A percentile compares a stretch with the other conserved stretches of the same genome.
These are phyloP conservation scores for Pelosia muscerda DNA, from an alignment of 2,888 invertebrate species.

Conservation along the genomic window DNA sequence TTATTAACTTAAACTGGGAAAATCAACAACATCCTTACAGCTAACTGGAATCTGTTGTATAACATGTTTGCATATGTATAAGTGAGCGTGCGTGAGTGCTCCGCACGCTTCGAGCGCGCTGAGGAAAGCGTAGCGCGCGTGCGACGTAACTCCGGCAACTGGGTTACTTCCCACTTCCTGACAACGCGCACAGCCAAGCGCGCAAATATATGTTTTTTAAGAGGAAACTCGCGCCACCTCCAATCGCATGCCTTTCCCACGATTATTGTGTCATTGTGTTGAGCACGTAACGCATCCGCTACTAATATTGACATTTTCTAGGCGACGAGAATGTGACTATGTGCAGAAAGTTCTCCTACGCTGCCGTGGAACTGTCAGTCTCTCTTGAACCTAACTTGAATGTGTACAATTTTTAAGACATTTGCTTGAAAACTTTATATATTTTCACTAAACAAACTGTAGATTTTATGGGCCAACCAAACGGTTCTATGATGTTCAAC, in stretches of 20 bases:
- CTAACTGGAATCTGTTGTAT: constrained; percentile 31
- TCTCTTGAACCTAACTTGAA: not conserved
- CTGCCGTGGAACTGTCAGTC: not conserved
- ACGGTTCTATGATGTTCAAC: too few relatives aligned
- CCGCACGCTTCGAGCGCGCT: constrained; percentile 46
- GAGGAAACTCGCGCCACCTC: constrained; percentile 55
- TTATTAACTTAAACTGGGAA: not conserved
- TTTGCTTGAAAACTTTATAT: too few relatives aligned
- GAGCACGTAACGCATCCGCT: constrained; percentile 6
- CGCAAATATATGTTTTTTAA: constrained; percentile 56
- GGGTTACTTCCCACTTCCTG: constrained; percentile 82
- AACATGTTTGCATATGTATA: constrained; percentile 20
- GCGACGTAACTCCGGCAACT: constrained; percentile 72
- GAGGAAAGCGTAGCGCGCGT: constrained; percentile 67
- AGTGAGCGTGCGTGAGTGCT: constrained; percentile 35
- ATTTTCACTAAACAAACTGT: not conserved
- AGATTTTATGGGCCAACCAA: too few relatives aligned
- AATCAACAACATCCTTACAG: not conserved
- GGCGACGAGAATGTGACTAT: not conserved
- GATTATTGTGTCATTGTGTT: constrained; percentile 52
- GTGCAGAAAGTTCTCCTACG: not conserved
- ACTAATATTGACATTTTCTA: constrained; percentile 13
- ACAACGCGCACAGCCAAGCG: constrained; percentile 38
- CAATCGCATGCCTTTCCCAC: constrained; percentile 54
- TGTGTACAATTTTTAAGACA: not conserved